These are phyloP conservation scores for Gymnoscelis rufifasciata DNA, from an alignment of 2,888 invertebrate genomes.

Conservation along the genomic window DNA sequence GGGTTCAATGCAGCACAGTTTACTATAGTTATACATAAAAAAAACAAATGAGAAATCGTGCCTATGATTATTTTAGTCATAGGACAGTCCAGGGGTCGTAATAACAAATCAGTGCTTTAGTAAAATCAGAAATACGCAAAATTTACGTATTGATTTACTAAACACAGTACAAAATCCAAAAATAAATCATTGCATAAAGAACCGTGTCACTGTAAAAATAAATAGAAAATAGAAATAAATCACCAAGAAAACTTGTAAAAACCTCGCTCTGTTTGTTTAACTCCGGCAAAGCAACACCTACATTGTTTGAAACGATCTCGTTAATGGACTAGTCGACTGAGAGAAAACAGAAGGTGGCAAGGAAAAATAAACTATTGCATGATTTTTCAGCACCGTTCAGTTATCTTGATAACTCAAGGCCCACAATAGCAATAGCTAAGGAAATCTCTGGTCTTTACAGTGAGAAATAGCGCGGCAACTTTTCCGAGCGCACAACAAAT, in stretches of 20 bases:
- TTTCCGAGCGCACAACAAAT: too few species aligned
- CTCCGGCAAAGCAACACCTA: conserved; percentile 45
- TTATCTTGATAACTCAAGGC: neutral
- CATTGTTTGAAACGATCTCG: conserved; percentile 58
- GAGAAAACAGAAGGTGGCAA: conserved; percentile 68
- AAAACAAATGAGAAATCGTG: too few species aligned
- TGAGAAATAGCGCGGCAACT: too few species aligned
- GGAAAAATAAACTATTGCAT: conserved; percentile 48
- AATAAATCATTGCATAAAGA: too few species aligned
- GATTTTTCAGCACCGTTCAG: conserved; percentile 6
- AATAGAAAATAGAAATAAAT: neutral
- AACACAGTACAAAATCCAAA: too few species aligned
- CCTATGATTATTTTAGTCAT: too few species aligned
- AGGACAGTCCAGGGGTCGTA: too few species aligned
- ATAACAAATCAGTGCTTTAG: too few species aligned
- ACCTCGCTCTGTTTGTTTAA: conserved; percentile 11
- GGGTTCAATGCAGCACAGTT: too few species aligned
- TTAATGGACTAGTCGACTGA: conserved; percentile 78
- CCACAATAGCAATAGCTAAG: neutral
- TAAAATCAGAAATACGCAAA: too few species aligned
- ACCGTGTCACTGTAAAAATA: neutral
- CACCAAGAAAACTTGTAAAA: neutral
- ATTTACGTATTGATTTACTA: too few species aligned
- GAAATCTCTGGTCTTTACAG: neutral
- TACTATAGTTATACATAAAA: too few species aligned